These are phyloP conservation scores for Montipora efflorescens DNA, from an alignment of 64 coral and sea anemone species.

Conservation along the genomic window DNA sequence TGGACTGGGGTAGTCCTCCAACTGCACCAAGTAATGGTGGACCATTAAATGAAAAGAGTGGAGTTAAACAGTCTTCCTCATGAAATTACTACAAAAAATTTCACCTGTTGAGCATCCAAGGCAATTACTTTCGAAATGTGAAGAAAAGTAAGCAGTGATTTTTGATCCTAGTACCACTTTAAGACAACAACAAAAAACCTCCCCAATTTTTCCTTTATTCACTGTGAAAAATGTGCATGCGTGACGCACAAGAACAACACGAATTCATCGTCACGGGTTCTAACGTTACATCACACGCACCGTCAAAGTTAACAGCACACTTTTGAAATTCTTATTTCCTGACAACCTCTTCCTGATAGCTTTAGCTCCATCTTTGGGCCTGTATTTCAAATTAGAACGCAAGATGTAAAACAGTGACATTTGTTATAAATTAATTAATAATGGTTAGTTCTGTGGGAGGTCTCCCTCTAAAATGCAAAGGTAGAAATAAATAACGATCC, in stretches of 20 bases:
- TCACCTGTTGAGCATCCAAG: too few species aligned
- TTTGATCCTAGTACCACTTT: too few species aligned
- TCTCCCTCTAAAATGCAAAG: neutral
- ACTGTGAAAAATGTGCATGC: too few species aligned
- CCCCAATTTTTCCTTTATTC: too few species aligned
- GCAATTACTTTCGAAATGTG: too few species aligned
- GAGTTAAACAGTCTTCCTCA: too few species aligned
- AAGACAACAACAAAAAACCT: too few species aligned
- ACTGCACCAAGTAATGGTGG: too few species aligned
- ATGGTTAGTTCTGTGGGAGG: neutral
- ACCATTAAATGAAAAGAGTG: too few species aligned
- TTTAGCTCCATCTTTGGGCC: constrained; percentile 96
- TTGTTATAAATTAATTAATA: neutral
- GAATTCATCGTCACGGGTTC: neutral
- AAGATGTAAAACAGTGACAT: neutral
- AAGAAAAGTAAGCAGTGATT: too few species aligned
- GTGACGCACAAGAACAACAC: neutral
- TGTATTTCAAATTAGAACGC: neutral
- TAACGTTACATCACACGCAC: constrained; percentile 35
- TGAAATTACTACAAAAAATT: too few species aligned
- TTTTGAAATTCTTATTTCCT: constrained; percentile 92
- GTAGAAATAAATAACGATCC: neutral
- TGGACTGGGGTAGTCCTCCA: too few species aligned
- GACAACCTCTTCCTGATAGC: constrained; percentile 89
- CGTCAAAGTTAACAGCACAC: constrained; percentile 94